Conservation (phyloP, 2,888 invertebrate genomes). For the Amphimallon solstitiale region DNA sequence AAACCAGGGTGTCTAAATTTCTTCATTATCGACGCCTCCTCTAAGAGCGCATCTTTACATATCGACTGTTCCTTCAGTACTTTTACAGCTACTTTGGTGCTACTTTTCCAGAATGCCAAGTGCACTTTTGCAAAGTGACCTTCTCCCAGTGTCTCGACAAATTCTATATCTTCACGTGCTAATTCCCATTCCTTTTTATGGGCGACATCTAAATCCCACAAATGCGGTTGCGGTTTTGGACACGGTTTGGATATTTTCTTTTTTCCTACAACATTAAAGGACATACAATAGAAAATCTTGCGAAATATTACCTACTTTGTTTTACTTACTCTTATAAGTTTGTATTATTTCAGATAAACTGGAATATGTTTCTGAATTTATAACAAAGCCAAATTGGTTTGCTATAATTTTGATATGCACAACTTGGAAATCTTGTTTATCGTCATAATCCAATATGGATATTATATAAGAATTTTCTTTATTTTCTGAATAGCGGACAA, state of each 20-base stretch:
- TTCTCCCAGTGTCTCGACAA: slow-evolving; percentile 88
- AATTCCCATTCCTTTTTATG: slow-evolving; percentile 98
- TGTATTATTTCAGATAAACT: slow-evolving; percentile 91
- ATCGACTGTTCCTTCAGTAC: slow-evolving; percentile 96
- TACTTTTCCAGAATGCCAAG: slow-evolving; percentile 95
- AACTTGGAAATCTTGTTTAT: slow-evolving; percentile 89
- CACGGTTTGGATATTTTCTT: slow-evolving; percentile 94
- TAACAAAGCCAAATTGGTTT: slow-evolving; percentile 61
- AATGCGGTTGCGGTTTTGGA: slow-evolving; percentile 94
- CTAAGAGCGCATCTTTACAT: slow-evolving; percentile 95
- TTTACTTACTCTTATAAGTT: slow-evolving; percentile 91
- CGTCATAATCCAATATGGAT: slow-evolving; percentile 94
- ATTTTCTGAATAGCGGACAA: slow-evolving; percentile 96
- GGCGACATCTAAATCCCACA: slow-evolving; percentile 96
- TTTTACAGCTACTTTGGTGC: slow-evolving; percentile 97
- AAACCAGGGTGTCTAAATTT: slow-evolving; percentile 94
- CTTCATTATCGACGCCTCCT: slow-evolving; percentile 99
- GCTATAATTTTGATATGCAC: slow-evolving; percentile 98
- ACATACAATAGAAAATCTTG: not conserved
- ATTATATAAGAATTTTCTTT: slow-evolving; percentile 89
- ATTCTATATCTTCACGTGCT: slow-evolving; percentile 85
- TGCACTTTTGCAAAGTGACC: slow-evolving; percentile 98
- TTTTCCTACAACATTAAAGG: slow-evolving; percentile 74
- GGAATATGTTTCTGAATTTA: slow-evolving; percentile 79
- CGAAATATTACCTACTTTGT: not conserved